Percentiles rank a stretch among this genome's conserved stretches.
These are phyloP conservation scores for Hypsibius dujardini DNA, from an alignment of 1,140 invertebrate genomes.

Conservation along the genomic window DNA sequence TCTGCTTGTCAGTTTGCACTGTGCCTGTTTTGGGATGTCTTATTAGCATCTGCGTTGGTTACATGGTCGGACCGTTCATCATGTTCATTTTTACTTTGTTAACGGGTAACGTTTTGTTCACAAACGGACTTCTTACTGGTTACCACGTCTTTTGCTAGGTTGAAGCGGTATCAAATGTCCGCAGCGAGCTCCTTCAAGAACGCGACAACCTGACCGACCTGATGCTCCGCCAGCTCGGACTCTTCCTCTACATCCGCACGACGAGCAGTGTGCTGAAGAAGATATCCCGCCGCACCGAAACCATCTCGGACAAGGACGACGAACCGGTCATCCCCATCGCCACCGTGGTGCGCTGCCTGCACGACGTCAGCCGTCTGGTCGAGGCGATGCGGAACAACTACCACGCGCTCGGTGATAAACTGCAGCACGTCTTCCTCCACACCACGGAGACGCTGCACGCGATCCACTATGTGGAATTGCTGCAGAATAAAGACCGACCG, in stretches of 20 bases:
- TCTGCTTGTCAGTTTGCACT: too few relatives aligned
- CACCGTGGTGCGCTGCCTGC: constrained; percentile 11
- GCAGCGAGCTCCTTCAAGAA: neutral
- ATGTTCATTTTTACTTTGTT: too few relatives aligned
- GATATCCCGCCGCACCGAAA: neutral
- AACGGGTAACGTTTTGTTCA: neutral
- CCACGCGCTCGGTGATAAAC: neutral
- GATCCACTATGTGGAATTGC: neutral
- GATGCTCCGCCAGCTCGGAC: constrained; percentile 2
- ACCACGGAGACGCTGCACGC: constrained; percentile 12
- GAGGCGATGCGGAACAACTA: neutral
- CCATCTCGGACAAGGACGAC: neutral
- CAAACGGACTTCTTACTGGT: neutral
- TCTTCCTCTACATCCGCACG: neutral
- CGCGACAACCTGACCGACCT: constrained; percentile 5
- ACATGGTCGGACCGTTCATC: too few relatives aligned
- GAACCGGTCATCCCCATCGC: neutral
- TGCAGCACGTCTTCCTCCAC: constrained; percentile 11
- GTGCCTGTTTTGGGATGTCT: too few relatives aligned
- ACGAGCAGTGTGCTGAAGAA: neutral
- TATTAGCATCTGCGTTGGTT: too few relatives aligned
- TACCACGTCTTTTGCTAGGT: neutral
- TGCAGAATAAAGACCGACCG: constrained; percentile 12
- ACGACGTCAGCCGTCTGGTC: neutral
- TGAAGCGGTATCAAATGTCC: constrained; percentile 12